These are phyloP conservation scores for Glyptemys insculpta DNA, from an alignment of 2,797 vertebrate species.

Conservation along the genomic window DNA sequence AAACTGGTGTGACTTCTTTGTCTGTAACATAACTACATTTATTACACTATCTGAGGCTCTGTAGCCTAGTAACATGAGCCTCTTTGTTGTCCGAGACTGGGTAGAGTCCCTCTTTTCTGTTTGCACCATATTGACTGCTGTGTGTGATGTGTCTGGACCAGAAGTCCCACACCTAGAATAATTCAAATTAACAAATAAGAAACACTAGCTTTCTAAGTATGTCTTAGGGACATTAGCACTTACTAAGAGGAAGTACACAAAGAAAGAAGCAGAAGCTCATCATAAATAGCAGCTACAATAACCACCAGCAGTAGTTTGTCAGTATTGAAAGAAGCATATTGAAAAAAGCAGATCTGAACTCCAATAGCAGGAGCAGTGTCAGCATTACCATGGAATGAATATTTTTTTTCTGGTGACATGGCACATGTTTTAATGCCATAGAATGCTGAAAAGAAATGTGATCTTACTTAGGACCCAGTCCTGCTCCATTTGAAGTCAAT, in stretches of 20 bases:
- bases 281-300: background rate
- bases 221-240: background rate
- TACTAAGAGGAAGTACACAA: background rate
- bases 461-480: background rate
- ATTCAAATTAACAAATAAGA: background rate
- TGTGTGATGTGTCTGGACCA: background rate
- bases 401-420: background rate
- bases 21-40: background rate
- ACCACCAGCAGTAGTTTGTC: background rate
- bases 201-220: background rate
- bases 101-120: background rate
- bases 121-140: background rate
- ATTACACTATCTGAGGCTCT: background rate
- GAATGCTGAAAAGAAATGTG: background rate
- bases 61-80: background rate
- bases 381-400: background rate
- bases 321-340: background rate
- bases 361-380: background rate
- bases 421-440: accelerated
- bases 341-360: background rate
- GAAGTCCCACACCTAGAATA: background rate
- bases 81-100: background rate
- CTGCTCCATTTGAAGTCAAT: background rate
- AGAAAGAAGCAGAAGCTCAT: background rate
- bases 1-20: background rate